These are phyloP conservation scores for Ceratitis capitata DNA, from an alignment of 1,140 invertebrate genomes.

Conservation along the genomic window DNA sequence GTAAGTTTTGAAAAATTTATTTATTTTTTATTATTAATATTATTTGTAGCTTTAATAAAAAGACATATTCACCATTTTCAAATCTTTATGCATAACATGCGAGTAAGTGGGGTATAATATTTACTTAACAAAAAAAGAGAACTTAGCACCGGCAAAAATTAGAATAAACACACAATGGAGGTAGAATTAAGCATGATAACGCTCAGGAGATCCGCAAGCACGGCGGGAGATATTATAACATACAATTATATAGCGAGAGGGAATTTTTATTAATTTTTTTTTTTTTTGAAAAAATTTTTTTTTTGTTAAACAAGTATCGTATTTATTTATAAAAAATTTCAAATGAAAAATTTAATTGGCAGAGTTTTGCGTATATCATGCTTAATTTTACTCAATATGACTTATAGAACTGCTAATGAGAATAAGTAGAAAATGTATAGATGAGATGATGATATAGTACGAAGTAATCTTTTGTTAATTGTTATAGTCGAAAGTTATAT, in stretches of 20 bases:
- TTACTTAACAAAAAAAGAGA: not conserved
- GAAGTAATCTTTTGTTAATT: conserved; percentile 7
- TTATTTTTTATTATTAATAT: not conserved
- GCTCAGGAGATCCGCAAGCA: no score
- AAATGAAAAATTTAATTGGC: not conserved
- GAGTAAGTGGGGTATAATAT: not conserved
- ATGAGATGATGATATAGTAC: not conserved
- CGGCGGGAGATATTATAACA: no score
- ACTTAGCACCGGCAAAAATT: conserved; percentile 25
- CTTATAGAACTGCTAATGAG: no score
- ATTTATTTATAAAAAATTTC: not conserved
- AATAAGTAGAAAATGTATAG: not conserved
- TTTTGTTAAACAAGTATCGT: not conserved
- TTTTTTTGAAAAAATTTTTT: not conserved
- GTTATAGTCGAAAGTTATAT: not conserved
- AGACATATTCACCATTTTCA: conserved; percentile 1
- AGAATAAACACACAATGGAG: not conserved
- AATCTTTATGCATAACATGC: not conserved
- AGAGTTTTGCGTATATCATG: not conserved
- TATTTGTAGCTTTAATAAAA: not conserved
- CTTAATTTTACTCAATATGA: no score
- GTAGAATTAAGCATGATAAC: not conserved
- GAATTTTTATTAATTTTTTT: not conserved
- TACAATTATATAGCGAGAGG: not conserved
- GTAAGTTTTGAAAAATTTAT: no score